Evolutionary conservation across 2,888 invertebrate species (phyloP).

Genomic region (Nomada flava): DNA sequence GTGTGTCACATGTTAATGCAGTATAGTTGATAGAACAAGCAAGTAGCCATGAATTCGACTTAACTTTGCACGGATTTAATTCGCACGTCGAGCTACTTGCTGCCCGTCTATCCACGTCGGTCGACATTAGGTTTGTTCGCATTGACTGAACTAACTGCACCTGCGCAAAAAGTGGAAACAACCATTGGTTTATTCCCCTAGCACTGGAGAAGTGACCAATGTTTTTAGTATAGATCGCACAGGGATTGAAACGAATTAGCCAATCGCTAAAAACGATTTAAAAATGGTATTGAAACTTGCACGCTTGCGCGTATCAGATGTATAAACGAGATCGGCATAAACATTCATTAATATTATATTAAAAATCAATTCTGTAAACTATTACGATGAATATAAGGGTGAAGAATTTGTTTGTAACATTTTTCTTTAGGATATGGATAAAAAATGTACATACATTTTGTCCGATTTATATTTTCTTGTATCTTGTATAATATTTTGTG

Average conservation of each 20-base stretch:
- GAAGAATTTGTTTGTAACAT: no score
- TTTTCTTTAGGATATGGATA: no score
- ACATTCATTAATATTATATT: no score
- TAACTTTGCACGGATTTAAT: slow-evolving; percentile 51
- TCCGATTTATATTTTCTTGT: no score
- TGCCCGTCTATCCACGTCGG: slow-evolving; percentile 64
- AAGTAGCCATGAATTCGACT: slow-evolving; percentile 23
- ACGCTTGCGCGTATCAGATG: no score
- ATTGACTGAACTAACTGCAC: slow-evolving; percentile 53
- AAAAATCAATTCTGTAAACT: no score
- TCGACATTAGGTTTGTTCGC: slow-evolving; percentile 69
- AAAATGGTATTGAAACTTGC: not conserved
- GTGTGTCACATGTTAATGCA: slow-evolving; percentile 57
- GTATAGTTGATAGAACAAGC: slow-evolving; percentile 11
- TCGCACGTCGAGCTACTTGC: slow-evolving; percentile 55
- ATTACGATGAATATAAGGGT: no score
- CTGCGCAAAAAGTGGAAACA: slow-evolving; percentile 51
- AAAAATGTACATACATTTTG: no score
- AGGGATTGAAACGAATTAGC: slow-evolving; percentile 6
- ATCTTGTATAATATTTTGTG: no score
- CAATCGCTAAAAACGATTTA: slow-evolving; percentile 24
- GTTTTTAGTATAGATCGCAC: slow-evolving; percentile 16
- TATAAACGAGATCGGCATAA: no score
- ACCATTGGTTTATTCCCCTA: slow-evolving; percentile 48
- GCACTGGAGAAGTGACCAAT: slow-evolving; percentile 21